Evolutionary conservation across 2,113 vertebrate genomes (phyloP), one percentile per base, ranked within the genome.

Genomic region (Rana temporaria): DNA sequence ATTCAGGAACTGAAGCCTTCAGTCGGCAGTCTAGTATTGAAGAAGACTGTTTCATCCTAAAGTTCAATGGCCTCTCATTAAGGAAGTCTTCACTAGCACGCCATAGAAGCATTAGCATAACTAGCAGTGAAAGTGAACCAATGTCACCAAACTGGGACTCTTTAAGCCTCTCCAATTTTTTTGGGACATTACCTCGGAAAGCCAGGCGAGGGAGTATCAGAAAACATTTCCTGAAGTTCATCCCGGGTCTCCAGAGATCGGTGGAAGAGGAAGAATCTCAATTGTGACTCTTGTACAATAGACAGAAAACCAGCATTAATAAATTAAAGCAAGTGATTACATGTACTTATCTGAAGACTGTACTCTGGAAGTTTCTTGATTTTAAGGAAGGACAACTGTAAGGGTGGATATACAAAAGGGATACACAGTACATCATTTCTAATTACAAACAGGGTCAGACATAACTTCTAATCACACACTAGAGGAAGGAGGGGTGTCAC

Each of bases 181-280:
- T 97, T 14, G 97, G 96, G 19, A 99, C 97, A 0, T 88, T 99
- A 26, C 96, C 98, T 0, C 89, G 98, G 22, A 97, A 95, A 80
- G 82, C 79, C 81, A 91, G 94, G 85, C 91, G 88, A 76, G 81
- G 80, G 55, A 98, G 93, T 0, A 92, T 98, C 2, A 90, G 96
- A 5, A 97, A 94, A 85, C 95, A 95, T 0, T 92, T 99, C 14
- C 14, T 96, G 60, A 99, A 93, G 84, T 94, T 98, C 86, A 91
- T 99, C 12, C 98, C 98, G 1, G 96, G 96, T 83, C 93, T 99
- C 34, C 95, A 97, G 59, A 90, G 93, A 42, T 95, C 97, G 0
- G 92, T 98, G 14, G 96, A 98, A 78, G 97, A 98, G 87, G 97
- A 99, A 38, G 96, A 96, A 64, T 91, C 87, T 14, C 90, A 86